phyloP scores from a whole-genome alignment of 1,140 invertebrate species.

The Drosophila micromelanica region DNA sequence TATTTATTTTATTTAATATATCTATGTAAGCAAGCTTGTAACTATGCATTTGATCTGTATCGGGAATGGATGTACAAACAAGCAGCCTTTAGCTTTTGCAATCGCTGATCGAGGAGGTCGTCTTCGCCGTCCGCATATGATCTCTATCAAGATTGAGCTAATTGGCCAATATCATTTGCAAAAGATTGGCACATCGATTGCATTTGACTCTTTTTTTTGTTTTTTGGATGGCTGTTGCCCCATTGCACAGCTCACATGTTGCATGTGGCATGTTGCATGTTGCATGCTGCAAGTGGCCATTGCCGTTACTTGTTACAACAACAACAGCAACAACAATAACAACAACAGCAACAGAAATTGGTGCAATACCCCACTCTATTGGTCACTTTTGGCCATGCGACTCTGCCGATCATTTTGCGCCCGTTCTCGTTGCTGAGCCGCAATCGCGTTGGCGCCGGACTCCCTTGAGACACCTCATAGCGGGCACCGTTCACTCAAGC shows the following conservation, averaged over 20 bases:
- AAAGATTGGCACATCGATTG: conserved; percentile 60
- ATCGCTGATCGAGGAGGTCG: background rate
- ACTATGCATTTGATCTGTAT: no score
- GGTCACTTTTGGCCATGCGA: conserved; percentile 37
- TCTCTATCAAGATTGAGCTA: conserved; percentile 44
- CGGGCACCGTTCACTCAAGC: conserved; percentile 52
- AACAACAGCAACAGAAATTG: conserved; percentile 16
- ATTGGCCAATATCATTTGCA: conserved; percentile 54
- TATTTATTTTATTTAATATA: no score
- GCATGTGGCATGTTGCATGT: conserved; percentile 24
- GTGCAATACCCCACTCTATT: conserved; percentile 39
- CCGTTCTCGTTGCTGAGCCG: conserved; percentile 71
- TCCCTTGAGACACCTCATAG: conserved; percentile 42
- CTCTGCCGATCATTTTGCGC: conserved; percentile 35
- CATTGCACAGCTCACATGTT: conserved; percentile 20
- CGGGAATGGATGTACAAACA: no score
- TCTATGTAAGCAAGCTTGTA: no score
- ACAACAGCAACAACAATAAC: conserved; percentile 11
- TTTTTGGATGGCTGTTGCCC: conserved; percentile 30
- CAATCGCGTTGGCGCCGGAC: conserved; percentile 33
- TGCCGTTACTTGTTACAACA: conserved; percentile 31
- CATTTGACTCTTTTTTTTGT: conserved; percentile 32
- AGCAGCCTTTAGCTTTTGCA: background rate
- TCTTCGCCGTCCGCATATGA: conserved; percentile 11
- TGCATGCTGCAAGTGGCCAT: conserved; percentile 37